These are phyloP conservation scores for Petaurus breviceps DNA, from an alignment of 2,113 vertebrate genomes.

Conservation along the genomic window DNA sequence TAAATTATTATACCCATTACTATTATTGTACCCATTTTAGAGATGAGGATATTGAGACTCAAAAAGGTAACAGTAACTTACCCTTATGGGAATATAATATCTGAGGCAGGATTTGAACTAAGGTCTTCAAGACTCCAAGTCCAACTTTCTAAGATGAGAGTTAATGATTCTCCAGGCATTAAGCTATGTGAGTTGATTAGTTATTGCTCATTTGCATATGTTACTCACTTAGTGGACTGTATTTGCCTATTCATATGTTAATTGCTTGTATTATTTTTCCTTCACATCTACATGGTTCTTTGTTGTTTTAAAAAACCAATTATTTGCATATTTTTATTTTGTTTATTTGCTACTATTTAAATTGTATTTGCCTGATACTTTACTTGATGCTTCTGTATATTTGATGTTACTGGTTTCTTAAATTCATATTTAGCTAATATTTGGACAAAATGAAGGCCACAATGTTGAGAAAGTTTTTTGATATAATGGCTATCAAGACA, in stretches of 20 bases:
- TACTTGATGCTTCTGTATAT: neutral
- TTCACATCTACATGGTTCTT: neutral
- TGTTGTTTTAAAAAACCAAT: neutral
- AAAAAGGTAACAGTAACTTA: neutral
- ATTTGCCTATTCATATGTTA: neutral
- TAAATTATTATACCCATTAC: no score
- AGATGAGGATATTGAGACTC: neutral
- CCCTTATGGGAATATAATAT: no score
- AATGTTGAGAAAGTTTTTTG: neutral
- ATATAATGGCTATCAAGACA: neutral
- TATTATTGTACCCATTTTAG: neutral
- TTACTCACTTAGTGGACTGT: no score
- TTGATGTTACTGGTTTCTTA: neutral
- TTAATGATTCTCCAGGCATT: no score
- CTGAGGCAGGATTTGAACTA: no score
- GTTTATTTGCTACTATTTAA: neutral
- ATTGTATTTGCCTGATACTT: neutral
- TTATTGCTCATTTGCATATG: no score
- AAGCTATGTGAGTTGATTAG: no score
- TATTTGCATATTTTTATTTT: neutral
- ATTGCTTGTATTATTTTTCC: neutral
- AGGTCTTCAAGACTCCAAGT: no score
- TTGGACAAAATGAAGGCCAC: neutral
- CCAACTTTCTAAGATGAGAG: no score
- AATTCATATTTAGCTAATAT: neutral